phyloP scores from a whole-genome alignment of 2,888 invertebrate genomes.

The Nemoura dubitans region DNA sequence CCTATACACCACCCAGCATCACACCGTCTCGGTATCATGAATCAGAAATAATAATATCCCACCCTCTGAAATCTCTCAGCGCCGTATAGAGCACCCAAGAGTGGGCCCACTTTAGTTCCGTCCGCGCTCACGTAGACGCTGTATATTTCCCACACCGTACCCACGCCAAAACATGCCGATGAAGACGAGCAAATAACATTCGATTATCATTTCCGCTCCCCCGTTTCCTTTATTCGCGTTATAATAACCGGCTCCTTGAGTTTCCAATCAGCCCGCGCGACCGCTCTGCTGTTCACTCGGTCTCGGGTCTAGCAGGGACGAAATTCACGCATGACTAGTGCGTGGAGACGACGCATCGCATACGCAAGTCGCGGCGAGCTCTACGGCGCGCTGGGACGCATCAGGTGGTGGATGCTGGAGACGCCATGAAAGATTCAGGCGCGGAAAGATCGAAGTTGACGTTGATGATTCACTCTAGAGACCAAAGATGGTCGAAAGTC shows the following conservation, averaged over 20 bases:
- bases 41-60: slow-evolving; percentile 4
- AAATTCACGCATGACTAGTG: not conserved
- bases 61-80: not conserved
- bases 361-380: not conserved
- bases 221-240: not conserved
- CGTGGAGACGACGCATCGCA: not conserved
- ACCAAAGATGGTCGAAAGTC: not conserved
- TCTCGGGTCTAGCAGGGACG: no score
- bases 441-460: not conserved
- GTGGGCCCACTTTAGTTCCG: not conserved
- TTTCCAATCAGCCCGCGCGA: not conserved
- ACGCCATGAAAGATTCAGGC: not conserved
- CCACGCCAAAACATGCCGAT: not conserved
- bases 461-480: not conserved
- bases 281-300: no score
- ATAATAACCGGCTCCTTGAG: not conserved
- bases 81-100: not conserved
- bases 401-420: not conserved
- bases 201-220: not conserved
- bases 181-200: not conserved
- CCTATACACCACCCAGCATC: not conserved
- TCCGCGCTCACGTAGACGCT: no score
- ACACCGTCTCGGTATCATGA: not conserved
- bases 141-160: not conserved
- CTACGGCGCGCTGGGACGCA: not conserved